These are phyloP conservation scores for Sebastes paucispinis DNA, from an alignment of 2,797 vertebrate genomes.

Conservation along the genomic window DNA sequence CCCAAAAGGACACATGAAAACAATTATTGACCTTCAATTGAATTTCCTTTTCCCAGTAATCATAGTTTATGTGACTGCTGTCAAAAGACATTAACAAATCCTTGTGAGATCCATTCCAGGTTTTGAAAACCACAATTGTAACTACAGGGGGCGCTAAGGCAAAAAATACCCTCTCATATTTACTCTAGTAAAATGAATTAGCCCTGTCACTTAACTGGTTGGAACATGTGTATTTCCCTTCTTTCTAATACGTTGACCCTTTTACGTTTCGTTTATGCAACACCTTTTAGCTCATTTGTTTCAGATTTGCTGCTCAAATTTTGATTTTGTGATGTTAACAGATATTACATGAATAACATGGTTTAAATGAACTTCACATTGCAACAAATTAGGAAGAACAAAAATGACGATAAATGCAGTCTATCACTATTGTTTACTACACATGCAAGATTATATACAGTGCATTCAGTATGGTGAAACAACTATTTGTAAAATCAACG, in stretches of 20 bases:
- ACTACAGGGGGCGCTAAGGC: neutral
- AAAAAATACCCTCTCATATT: neutral
- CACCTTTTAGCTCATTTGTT: constrained; percentile 10
- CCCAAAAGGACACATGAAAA: neutral
- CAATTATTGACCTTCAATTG: neutral
- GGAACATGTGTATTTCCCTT: constrained; percentile 35
- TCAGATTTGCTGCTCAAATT: constrained; percentile 15
- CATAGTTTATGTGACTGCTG: neutral
- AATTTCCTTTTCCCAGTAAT: neutral
- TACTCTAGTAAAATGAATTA: neutral
- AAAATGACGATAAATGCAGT: neutral
- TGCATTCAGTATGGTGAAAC: neutral
- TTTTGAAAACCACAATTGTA: neutral
- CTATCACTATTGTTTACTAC: neutral
- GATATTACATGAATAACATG: constrained; percentile 71
- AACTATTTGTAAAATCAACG: neutral
- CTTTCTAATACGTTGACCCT: constrained; percentile 5
- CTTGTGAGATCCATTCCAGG: neutral
- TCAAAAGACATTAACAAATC: neutral
- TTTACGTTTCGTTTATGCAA: constrained; percentile 28
- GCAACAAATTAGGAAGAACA: neutral
- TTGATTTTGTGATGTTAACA: constrained; percentile 52
- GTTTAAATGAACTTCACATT: constrained; percentile 36
- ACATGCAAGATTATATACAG: neutral
- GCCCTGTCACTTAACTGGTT: constrained; percentile 18